Percentiles rank a stretch among this genome's conserved stretches.
Conservation (phyloP, 37 sponge, comb jelly and placozoan genomes). For the Theonella swinhoei region DNA sequence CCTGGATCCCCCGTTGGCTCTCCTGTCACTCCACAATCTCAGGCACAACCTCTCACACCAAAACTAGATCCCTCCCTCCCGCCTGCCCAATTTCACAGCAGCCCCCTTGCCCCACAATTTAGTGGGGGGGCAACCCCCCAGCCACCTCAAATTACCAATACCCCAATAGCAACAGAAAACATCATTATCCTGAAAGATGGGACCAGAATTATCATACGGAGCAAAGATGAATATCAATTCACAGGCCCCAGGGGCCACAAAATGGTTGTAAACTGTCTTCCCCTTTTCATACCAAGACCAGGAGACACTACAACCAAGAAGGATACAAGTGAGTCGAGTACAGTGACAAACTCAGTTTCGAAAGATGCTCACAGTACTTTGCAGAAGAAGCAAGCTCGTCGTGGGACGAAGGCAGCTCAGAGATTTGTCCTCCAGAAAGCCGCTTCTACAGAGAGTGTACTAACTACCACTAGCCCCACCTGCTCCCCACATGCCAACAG, state of each 20-base stretch:
- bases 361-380: not conserved
- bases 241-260: conserved; percentile 57
- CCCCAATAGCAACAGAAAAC: not conserved
- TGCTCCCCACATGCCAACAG: not conserved
- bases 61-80: not conserved
- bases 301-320: not conserved
- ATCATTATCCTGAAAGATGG: conserved; percentile 42
- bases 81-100: not conserved
- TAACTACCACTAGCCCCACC: not conserved
- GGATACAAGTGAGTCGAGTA: not conserved
- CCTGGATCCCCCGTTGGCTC: not conserved
- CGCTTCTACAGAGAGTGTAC: not conserved
- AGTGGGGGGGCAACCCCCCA: not conserved
- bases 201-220: conserved; percentile 28
- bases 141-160: not conserved
- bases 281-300: conserved; percentile 39
- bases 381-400: not conserved
- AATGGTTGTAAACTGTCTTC: conserved; percentile 69
- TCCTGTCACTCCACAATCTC: no score
- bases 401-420: not conserved
- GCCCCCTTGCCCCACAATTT: not conserved
- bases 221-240: conserved; percentile 51
- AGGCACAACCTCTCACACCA: not conserved
- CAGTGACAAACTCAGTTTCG: not conserved
- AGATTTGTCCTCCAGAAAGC: conserved; percentile 1